These are phyloP conservation scores for Hormiphora californensis DNA, from an alignment of 37 sponge, comb jelly and placozoan genomes.

Conservation along the genomic window DNA sequence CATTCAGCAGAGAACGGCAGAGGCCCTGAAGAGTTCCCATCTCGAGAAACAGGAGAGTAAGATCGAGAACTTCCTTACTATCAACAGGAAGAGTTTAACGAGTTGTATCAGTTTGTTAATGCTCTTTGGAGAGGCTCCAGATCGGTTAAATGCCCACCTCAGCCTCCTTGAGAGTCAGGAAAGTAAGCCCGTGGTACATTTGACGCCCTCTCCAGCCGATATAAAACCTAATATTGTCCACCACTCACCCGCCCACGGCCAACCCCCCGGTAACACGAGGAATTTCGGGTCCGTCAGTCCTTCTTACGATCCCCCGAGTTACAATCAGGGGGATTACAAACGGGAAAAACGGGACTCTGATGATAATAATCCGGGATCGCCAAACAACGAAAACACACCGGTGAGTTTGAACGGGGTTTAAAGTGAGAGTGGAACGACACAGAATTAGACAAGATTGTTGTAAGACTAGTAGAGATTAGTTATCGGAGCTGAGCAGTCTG, in stretches of 20 bases:
- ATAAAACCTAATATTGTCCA: slow-evolving; percentile 37
- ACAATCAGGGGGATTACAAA: too few species aligned
- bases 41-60: slow-evolving; percentile 19
- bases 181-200: neutral
- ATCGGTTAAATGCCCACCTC: neutral
- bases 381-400: too few species aligned
- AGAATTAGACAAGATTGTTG: too few species aligned
- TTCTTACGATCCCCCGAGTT: neutral
- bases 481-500: too few species aligned
- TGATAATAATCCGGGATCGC: too few species aligned
- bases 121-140: slow-evolving; percentile 31
- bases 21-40: slow-evolving; percentile 41
- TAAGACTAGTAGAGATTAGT: too few species aligned
- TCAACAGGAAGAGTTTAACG: slow-evolving; percentile 38
- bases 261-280: neutral
- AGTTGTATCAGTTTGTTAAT: slow-evolving; percentile 39
- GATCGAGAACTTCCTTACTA: slow-evolving; percentile 25
- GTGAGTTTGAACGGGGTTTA: too few species aligned
- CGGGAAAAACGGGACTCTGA: too few species aligned
- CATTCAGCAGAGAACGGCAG: slow-evolving; percentile 22
- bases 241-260: neutral
- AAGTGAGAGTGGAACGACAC: too few species aligned
- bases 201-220: neutral
- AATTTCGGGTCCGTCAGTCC: slow-evolving; percentile 16
- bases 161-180: slow-evolving; percentile 12